Base-by-base conservation (phyloP, 2,113 vertebrate genomes). In the Peromyscus californicus region DNA sequence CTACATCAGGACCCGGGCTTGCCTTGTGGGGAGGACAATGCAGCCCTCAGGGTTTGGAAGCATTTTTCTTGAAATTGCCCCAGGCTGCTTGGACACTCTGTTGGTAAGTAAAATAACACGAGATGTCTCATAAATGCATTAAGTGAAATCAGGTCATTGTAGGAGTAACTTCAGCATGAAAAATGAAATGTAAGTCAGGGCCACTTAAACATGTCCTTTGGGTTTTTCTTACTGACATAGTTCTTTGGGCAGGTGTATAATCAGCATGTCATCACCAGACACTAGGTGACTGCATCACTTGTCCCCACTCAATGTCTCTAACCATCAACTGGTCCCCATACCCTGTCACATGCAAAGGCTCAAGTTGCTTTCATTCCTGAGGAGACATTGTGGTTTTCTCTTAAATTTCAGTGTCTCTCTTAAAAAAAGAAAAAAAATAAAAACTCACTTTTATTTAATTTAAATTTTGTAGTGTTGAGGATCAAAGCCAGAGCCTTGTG, bases 41-140 rank as follows among this genome's bases (percentile, higher is more conserved):
- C n/a, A 72, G n/a, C 16, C 36, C 31, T 57, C 26, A 1, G 63
- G 67, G 31, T 69, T 74, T 74, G 29, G 85, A 78, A 65, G 36
- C 9, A 39, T 12, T 84, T 15, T 24, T 84, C 22, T 83, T 88
- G 61, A 31, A 93, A 59, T 31, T 54, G 13, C 17, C 33, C 5
- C 31, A 80, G 57, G 69, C 57, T 65, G 9, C 76, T 85, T 93
- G 74, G 61, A 48, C 36, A 22, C 7, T 67, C 8, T 17, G 3
- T 12, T 39, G 26, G 42, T 75, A 84, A 92, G 87, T 74, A 94
- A 92, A 65, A 10, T 22, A 97, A 75, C 48, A 96, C 19, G 39
- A 74, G 72, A 61, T 54, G 12, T 72, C 31, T 94, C 42, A 36
- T 39, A 45, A 72, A 39, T 11, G 29, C 29, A 78, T 42, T 57